phyloP scores from a whole-genome alignment of 2,113 vertebrate genomes.

The Marcusenius ussheri region DNA sequence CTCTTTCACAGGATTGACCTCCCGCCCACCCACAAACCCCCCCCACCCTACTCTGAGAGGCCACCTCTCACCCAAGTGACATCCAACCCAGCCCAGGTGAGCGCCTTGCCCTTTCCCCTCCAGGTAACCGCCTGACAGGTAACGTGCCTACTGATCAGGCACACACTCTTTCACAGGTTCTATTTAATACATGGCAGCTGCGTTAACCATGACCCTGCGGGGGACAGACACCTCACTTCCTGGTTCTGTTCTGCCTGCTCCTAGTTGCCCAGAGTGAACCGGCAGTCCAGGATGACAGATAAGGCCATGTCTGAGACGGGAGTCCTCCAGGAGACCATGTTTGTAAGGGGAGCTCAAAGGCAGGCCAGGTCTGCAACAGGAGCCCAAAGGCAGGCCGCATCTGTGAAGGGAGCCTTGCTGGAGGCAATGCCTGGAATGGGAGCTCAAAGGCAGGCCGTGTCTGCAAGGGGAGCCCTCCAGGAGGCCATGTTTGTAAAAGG shows the following conservation, averaged over 20 bases:
- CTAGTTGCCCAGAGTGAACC: slow-evolving; percentile 48
- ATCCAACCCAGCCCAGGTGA: slow-evolving; percentile 56
- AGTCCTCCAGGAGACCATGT: not conserved
- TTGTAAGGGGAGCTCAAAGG: slow-evolving; percentile 13
- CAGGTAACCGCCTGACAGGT: slow-evolving; percentile 44
- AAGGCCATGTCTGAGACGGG: slow-evolving; percentile 14
- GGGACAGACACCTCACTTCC: not conserved
- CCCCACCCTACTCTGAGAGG: slow-evolving; percentile 59
- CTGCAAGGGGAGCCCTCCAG: not conserved
- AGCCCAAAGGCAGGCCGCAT: not conserved
- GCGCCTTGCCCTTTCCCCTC: slow-evolving; percentile 34
- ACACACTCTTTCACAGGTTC: not conserved
- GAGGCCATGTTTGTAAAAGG: slow-evolving; percentile 17
- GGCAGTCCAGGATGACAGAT: slow-evolving; percentile 29
- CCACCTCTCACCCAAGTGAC: slow-evolving; percentile 49
- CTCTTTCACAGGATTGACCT: slow-evolving; percentile 59
- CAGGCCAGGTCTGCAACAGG: slow-evolving; percentile 22
- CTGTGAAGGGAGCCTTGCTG: not conserved
- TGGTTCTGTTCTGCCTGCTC: not conserved
- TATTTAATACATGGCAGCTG: not conserved
- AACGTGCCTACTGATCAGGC: not conserved
- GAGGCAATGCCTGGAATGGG: slow-evolving; percentile 15
- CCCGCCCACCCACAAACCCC: slow-evolving; percentile 66
- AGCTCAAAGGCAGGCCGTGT: not conserved
- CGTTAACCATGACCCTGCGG: not conserved